Percentiles rank a stretch among this genome's conserved stretches.
Conservation (phyloP, 2,888 invertebrate genomes). For the Tineola bisselliella region DNA sequence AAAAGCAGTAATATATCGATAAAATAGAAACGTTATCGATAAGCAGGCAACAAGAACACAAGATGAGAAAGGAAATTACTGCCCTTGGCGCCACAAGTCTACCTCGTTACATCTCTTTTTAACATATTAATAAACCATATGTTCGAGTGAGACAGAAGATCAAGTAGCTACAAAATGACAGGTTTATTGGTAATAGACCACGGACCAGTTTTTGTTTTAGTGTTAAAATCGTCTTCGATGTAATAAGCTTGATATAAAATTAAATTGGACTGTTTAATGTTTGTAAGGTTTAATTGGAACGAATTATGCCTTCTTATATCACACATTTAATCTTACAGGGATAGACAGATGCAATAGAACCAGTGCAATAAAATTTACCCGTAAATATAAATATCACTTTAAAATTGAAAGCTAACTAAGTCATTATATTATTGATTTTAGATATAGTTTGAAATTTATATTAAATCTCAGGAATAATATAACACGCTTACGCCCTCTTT, state of each 20-base stretch:
- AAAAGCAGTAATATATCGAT: constrained; percentile 12
- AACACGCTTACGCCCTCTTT: too few species aligned
- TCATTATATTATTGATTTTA: too few species aligned
- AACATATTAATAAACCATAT: constrained; percentile 13
- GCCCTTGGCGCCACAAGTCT: constrained; percentile 21
- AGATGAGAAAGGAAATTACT: constrained; percentile 37
- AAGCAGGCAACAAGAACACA: constrained; percentile 33
- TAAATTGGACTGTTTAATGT: neutral
- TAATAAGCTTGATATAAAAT: neutral
- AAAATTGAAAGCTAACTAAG: too few species aligned
- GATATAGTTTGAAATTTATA: too few species aligned
- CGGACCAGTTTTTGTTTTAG: constrained; percentile 16
- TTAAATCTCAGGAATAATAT: too few species aligned
- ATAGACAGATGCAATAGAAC: too few species aligned
- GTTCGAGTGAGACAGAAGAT: constrained; percentile 16
- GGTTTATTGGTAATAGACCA: constrained; percentile 28
- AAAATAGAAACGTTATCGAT: constrained; percentile 33
- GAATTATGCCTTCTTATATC: too few species aligned
- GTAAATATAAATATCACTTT: too few species aligned
- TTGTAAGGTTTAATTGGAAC: too few species aligned
- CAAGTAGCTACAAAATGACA: constrained; percentile 24
- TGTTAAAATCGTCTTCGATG: neutral
- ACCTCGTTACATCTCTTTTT: constrained; percentile 25
- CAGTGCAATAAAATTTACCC: too few species aligned
- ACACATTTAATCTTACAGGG: too few species aligned